Percentiles rank a stretch among this genome's conserved stretches.
Conservation (phyloP, 1,140 invertebrate genomes). For the Acyrthosiphon pisum region DNA sequence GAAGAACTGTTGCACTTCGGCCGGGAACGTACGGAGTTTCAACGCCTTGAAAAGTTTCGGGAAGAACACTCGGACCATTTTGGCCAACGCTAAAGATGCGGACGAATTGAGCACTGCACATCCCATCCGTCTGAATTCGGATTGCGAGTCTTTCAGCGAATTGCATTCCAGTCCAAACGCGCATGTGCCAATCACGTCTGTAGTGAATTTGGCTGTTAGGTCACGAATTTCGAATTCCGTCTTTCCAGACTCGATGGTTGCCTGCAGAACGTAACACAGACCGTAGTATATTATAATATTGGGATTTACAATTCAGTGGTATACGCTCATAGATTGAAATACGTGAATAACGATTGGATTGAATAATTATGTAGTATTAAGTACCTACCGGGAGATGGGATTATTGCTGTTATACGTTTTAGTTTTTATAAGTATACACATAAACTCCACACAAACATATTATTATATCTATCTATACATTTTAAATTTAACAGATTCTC, state of each 20-base stretch:
- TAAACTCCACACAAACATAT: too few relatives aligned
- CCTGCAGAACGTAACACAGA: neutral
- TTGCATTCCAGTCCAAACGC: slow-evolving; percentile 69
- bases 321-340: too few relatives aligned
- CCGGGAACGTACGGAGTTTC: slow-evolving; percentile 57
- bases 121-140: slow-evolving; percentile 66
- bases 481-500: too few relatives aligned
- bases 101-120: slow-evolving; percentile 62
- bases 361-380: neutral
- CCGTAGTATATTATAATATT: neutral
- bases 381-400: neutral
- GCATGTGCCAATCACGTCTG: slow-evolving; percentile 68
- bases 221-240: slow-evolving; percentile 63
- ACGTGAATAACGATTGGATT: neutral
- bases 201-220: slow-evolving; percentile 66
- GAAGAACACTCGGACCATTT: slow-evolving; percentile 58
- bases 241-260: neutral
- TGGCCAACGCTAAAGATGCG: slow-evolving; percentile 60
- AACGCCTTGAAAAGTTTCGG: slow-evolving; percentile 56
- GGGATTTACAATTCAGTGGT: too few relatives aligned
- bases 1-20: slow-evolving; percentile 64
- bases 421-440: too few relatives aligned
- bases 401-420: neutral
- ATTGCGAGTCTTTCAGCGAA: slow-evolving; percentile 64
- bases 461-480: too few relatives aligned